Conservation (phyloP, 2,113 vertebrate genomes). For the Cyanistes caeruleus region DNA sequence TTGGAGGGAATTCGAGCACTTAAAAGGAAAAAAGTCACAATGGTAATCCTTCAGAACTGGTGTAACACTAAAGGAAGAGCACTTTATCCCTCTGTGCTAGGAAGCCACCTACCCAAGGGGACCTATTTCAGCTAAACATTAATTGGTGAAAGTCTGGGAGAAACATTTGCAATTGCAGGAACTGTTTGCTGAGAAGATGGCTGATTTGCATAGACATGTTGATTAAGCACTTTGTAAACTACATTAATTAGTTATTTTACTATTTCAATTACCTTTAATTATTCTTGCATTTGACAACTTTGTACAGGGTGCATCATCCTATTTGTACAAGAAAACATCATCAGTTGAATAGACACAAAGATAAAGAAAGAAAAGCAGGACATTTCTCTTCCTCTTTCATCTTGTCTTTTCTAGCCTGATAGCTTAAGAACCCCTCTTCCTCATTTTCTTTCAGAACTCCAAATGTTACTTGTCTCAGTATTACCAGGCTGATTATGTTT, state of each 20-base stretch:
- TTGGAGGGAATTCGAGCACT: neutral
- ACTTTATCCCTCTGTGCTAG: neutral
- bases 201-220: neutral
- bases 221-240: neutral
- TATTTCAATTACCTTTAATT: slow-evolving; percentile 44
- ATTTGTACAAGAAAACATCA: neutral
- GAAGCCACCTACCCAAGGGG: neutral
- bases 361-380: neutral
- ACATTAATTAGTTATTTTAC: neutral
- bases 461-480: neutral
- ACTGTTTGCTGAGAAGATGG: neutral
- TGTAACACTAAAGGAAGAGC: neutral
- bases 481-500: neutral
- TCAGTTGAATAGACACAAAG: neutral
- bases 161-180: neutral
- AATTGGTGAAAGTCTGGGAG: neutral
- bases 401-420: neutral
- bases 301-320: neutral
- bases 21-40: neutral
- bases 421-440: neutral
- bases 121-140: neutral
- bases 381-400: neutral
- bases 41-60: neutral
- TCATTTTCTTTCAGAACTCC: neutral
- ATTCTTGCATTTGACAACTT: neutral